Evolutionary conservation across 2,888 invertebrate genomes (phyloP).

Genomic region (Mesoligia furuncula): DNA sequence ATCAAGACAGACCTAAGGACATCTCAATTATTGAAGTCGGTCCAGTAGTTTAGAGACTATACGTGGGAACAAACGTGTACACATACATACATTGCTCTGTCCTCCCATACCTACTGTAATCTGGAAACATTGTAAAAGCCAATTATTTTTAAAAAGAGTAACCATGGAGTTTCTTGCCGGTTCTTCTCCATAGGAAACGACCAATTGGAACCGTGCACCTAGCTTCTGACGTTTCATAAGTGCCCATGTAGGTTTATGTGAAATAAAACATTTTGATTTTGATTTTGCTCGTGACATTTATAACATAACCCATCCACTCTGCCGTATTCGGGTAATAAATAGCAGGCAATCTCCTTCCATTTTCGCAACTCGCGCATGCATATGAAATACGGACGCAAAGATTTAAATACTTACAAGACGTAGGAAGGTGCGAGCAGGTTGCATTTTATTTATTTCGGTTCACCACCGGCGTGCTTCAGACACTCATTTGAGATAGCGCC

Average conservation of each 20-base stretch:
- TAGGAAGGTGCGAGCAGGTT: conserved; percentile 30
- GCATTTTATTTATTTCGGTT: conserved; percentile 72
- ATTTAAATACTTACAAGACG: conserved; percentile 52
- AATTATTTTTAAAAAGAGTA: too few species aligned
- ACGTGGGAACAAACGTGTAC: too few species aligned
- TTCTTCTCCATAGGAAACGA: too few species aligned
- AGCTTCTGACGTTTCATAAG: too few species aligned
- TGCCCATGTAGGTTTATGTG: too few species aligned
- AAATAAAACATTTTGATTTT: too few species aligned
- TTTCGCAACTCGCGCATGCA: not conserved
- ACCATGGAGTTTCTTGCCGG: too few species aligned
- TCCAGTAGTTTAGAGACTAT: not conserved
- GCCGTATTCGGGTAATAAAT: not conserved
- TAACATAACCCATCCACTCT: conserved; percentile 11
- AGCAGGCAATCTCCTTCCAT: conserved; percentile 19
- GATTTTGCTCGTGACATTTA: not conserved
- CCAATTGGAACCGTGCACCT: too few species aligned
- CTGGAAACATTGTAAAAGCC: too few species aligned
- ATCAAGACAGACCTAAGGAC: not conserved
- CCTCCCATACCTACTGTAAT: too few species aligned
- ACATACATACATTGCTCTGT: not conserved
- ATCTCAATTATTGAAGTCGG: not conserved
- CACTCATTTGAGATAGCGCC: conserved; percentile 81
- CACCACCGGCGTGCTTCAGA: conserved; percentile 61
- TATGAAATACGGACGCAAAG: conserved; percentile 35